phyloP scores from a whole-genome alignment of 1,140 invertebrate genomes.

The Aphelenchoides besseyi region DNA sequence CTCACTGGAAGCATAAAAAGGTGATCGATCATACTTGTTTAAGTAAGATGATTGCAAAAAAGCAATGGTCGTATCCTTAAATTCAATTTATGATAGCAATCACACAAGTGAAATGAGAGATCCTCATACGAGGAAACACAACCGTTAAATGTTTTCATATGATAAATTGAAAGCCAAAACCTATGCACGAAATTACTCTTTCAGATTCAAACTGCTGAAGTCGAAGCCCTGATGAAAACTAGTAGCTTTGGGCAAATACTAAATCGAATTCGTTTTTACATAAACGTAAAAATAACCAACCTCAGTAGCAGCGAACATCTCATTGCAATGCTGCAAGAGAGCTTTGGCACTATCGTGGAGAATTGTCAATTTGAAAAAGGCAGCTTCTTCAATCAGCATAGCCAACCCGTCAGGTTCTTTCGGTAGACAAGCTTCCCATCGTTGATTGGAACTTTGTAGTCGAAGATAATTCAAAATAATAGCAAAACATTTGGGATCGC shows the following conservation, averaged over 20 bases:
- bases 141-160: conserved; percentile 19
- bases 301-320: conserved; percentile 43
- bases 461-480: conserved; percentile 86
- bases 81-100: too few species aligned
- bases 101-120: conserved; percentile 23
- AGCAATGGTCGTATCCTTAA: too few species aligned
- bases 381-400: conserved; percentile 46
- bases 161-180: conserved; percentile 11
- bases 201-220: conserved; percentile 22
- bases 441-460: conserved; percentile 42
- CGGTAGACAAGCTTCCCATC: conserved; percentile 49
- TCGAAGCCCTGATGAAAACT: conserved; percentile 30
- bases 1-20: too few species aligned
- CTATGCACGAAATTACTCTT: conserved; percentile 11
- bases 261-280: neutral
- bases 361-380: conserved; percentile 42
- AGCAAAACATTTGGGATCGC: conserved; percentile 71
- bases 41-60: too few species aligned
- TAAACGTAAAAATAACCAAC: conserved; percentile 16
- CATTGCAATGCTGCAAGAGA: conserved; percentile 47
- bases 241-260: conserved; percentile 29
- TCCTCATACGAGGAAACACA: conserved; percentile 18
- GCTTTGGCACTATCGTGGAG: conserved; percentile 52
- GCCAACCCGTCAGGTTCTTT: conserved; percentile 52
- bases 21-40: too few species aligned